These are phyloP conservation scores for Cosmia trapezina DNA, from an alignment of 2,888 invertebrate genomes.

Conservation along the genomic window DNA sequence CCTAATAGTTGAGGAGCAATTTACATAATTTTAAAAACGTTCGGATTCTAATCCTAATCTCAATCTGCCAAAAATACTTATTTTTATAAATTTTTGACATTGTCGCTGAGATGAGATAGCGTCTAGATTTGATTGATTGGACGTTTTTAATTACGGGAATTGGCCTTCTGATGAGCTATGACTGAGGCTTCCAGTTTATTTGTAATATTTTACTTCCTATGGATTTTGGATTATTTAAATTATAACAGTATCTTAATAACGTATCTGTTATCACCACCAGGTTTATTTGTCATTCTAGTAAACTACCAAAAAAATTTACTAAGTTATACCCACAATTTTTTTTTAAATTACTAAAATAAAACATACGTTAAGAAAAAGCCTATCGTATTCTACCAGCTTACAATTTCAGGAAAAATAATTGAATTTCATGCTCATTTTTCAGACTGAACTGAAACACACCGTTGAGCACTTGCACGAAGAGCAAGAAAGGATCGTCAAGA, in stretches of 20 bases:
- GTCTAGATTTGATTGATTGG: not conserved
- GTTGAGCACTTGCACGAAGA: conserved; percentile 98
- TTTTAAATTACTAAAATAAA: no score
- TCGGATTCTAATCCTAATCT: not conserved
- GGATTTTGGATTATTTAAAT: not conserved
- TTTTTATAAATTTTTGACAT: not conserved
- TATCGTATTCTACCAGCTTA: not conserved
- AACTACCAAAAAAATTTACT: not conserved
- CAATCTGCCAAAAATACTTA: not conserved
- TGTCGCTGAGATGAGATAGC: not conserved
- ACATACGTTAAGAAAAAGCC: not conserved
- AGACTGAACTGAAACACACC: conserved; percentile 98
- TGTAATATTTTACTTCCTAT: not conserved
- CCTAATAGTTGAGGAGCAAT: not conserved
- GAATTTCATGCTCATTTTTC: conserved; percentile 61
- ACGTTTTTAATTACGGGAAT: not conserved
- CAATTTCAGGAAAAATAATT: not conserved
- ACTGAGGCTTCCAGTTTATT: not conserved
- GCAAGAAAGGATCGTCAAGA: conserved; percentile 98
- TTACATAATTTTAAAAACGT: not conserved
- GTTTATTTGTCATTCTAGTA: not conserved
- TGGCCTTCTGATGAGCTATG: no score
- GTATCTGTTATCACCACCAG: not conserved
- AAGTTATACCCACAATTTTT: no score
- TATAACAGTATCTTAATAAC: no score